Conservation (phyloP, 2,797 vertebrate species). For the Xerus rutilus region DNA sequence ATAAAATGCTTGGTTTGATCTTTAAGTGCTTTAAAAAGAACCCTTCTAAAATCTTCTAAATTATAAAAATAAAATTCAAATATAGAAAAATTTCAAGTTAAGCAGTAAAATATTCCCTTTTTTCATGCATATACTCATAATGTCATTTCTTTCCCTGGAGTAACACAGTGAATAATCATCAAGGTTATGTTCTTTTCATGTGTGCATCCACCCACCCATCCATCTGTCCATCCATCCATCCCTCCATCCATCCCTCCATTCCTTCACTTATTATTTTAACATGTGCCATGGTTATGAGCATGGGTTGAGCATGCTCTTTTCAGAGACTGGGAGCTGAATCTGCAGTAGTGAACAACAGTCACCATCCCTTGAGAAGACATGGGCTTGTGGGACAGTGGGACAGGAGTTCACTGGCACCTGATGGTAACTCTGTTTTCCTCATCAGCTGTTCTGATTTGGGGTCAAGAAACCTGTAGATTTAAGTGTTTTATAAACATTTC, state of each 20-base stretch:
- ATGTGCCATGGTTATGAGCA: background rate
- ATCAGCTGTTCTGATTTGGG: background rate
- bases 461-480: background rate
- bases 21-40: constrained; percentile 56
- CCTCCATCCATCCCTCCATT: background rate
- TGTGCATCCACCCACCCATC: background rate
- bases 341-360: background rate
- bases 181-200: background rate
- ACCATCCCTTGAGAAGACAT: background rate
- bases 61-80: constrained; percentile 51
- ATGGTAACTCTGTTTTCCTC: background rate
- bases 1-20: constrained; percentile 29
- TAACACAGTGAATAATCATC: background rate
- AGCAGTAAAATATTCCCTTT: background rate
- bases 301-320: background rate
- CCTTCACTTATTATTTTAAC: background rate
- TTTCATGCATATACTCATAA: background rate
- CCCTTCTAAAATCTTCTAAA: constrained; percentile 6
- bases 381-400: background rate
- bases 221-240: background rate
- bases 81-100: background rate
- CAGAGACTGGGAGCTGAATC: background rate
- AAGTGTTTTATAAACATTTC: background rate
- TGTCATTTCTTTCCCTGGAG: background rate
- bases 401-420: background rate